phyloP scores from a whole-genome alignment of 1,140 invertebrate species.

The Nebria ingens region DNA sequence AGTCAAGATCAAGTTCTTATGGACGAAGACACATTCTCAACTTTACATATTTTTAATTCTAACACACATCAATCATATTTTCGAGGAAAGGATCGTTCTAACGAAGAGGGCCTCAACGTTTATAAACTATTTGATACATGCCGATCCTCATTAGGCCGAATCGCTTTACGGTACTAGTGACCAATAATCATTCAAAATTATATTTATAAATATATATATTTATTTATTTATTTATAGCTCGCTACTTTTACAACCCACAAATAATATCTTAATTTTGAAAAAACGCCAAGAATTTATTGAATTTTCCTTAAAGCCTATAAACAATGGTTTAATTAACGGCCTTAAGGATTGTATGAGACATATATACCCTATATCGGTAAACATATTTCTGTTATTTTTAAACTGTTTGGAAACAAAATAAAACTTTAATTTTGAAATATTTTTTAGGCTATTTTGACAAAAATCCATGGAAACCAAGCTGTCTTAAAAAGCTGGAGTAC shows the following conservation, averaged over 20 bases:
- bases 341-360: conserved; percentile 46
- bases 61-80: conserved; percentile 64
- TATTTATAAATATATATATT: conserved; percentile 8
- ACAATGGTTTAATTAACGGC: conserved; percentile 44
- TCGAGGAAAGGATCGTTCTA: conserved; percentile 41
- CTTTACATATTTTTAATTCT: conserved; percentile 63
- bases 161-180: conserved; percentile 38
- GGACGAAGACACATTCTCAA: conserved; percentile 58
- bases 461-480: conserved; percentile 49
- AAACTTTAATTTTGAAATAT: conserved; percentile 18
- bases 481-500: conserved; percentile 55
- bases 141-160: conserved; percentile 47
- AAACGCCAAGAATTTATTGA: conserved; percentile 49
- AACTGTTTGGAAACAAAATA: conserved; percentile 22
- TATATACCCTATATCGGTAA: conserved; percentile 45
- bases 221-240: conserved; percentile 30
- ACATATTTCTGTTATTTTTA: conserved; percentile 24
- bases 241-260: conserved; percentile 50
- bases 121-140: conserved; percentile 63
- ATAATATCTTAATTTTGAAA: conserved; percentile 41
- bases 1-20: conserved; percentile 60
- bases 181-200: background rate
- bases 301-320: conserved; percentile 44
- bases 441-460: conserved; percentile 40
- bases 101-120: conserved; percentile 60